Percentiles rank a stretch among this genome's conserved stretches.
Evolutionary conservation across 2,797 vertebrate species (phyloP).

Genomic region (Trachops cirrhosus): DNA sequence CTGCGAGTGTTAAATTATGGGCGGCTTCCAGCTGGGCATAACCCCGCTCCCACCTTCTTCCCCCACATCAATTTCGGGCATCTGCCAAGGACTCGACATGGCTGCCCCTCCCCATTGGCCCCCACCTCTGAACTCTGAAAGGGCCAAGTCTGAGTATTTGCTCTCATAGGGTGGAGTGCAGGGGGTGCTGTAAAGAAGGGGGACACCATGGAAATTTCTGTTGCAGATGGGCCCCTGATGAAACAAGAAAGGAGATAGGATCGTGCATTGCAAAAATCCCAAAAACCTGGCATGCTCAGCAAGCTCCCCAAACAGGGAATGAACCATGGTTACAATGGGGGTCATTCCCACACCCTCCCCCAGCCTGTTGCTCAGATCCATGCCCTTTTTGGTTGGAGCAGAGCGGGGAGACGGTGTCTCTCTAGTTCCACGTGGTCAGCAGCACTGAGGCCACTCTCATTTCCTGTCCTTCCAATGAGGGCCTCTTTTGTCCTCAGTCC

Average conservation of each 20-base stretch:
- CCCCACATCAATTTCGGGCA: neutral
- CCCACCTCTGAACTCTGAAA: neutral
- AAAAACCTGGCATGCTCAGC: constrained; percentile 55
- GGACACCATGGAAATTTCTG: neutral
- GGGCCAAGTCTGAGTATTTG: neutral
- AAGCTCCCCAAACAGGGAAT: constrained; percentile 32
- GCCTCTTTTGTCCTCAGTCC: neutral
- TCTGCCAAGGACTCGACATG: constrained; percentile 31
- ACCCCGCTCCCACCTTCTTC: constrained; percentile 70
- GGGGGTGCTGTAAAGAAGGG: neutral
- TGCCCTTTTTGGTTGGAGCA: neutral
- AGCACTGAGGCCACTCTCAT: neutral
- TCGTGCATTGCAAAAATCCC: neutral
- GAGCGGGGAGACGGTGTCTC: neutral
- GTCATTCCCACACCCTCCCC: neutral
- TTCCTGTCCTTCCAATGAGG: neutral
- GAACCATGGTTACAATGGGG: neutral
- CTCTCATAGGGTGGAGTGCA: neutral
- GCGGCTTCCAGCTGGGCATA: constrained; percentile 81
- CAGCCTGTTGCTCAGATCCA: neutral
- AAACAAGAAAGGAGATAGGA: neutral
- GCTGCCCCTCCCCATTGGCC: neutral
- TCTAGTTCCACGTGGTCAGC: neutral
- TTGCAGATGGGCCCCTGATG: neutral
- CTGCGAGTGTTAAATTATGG: constrained; percentile 80